Percentiles rank a stretch among this genome's conserved stretches.
Evolutionary conservation across 1,140 invertebrate species (phyloP).

Genomic region (Lysiphlebus fabarum): DNA sequence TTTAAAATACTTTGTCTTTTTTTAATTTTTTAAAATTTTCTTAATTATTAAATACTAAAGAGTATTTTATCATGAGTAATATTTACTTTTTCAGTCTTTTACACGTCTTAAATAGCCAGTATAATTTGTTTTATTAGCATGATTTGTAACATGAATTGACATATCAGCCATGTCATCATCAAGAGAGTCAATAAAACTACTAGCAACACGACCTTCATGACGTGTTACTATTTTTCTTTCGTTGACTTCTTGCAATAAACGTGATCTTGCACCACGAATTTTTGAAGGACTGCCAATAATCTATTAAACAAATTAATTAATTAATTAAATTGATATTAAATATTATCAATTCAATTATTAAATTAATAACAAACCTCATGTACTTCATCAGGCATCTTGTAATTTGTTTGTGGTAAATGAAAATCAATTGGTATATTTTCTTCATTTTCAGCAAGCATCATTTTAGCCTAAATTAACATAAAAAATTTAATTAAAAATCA

Average conservation of each 20-base stretch:
- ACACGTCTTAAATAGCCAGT: not conserved
- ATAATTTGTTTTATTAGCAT: slow-evolving; percentile 9
- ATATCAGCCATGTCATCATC: not conserved
- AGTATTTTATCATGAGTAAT: too few relatives aligned
- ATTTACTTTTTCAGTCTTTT: too few relatives aligned
- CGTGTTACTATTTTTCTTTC: not conserved
- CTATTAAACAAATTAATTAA: not conserved
- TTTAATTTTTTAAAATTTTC: too few relatives aligned
- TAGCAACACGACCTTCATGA: not conserved
- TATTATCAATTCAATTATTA: not conserved
- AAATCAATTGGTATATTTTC: too few relatives aligned
- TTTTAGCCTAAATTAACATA: not conserved
- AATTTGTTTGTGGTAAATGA: not conserved
- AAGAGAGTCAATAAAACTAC: too few relatives aligned
- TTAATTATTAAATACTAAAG: too few relatives aligned
- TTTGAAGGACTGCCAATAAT: slow-evolving; percentile 5
- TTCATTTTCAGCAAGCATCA: too few relatives aligned
- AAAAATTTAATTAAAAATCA: not conserved
- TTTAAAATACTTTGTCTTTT: too few relatives aligned
- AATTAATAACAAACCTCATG: not conserved
- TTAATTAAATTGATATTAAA: not conserved
- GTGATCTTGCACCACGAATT: not conserved
- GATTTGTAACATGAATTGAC: slow-evolving; percentile 14
- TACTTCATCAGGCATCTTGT: not conserved
- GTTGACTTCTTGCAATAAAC: slow-evolving; percentile 1